Evolutionary conservation across 2,888 invertebrate species (phyloP), one percentile per base, ranked within the genome.

Genomic region (Colostygia pectinataria): DNA sequence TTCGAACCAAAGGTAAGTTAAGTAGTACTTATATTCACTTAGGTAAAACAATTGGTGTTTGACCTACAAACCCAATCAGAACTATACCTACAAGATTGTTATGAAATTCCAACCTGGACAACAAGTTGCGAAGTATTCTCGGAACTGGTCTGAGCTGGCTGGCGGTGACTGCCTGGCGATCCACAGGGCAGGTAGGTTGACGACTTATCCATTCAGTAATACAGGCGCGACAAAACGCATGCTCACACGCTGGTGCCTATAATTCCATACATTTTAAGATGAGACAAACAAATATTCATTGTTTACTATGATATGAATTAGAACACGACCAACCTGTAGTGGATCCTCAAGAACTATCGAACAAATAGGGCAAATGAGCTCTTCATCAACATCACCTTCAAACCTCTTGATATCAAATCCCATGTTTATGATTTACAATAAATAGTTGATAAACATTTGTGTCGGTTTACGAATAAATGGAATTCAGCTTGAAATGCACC

Each of bases 301-400:
- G n/a, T n/a, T n/a, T n/a, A n/a, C n/a, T n/a, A n/a, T n/a, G n/a
- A n/a, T n/a, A n/a, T n/a, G n/a, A 41, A 14, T 23, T 45, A 37
- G 40, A 57, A 37, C 10, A 28, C 12, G 13, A 74, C 76, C 68
- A 89, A 97, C 97, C 95, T 98, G 98, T 55, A 98, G 91, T 32
- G 98, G 98, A 77, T 98, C 98, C 76, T 98, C 98, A 45, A 99
- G 88, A 58, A 99, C 98, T 61, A 97, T 96, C 57, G 97, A 97
- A 88, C 98, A 99, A 85, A 99, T 98, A 60, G 98, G 96, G 77
- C 98, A 99, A 68, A 98, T 94, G 56, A 99, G 92, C 91, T 99
- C 99, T 91, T 98, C 98, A 87, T 99, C 98, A 64, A 99, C 98
- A 82, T 96, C 96, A 74, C 97, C 97, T 90, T 97, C 95, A 92